Base-by-base conservation (phyloP, 2,888 invertebrate species). In the Sinodicranocentrus sp. region DNA sequence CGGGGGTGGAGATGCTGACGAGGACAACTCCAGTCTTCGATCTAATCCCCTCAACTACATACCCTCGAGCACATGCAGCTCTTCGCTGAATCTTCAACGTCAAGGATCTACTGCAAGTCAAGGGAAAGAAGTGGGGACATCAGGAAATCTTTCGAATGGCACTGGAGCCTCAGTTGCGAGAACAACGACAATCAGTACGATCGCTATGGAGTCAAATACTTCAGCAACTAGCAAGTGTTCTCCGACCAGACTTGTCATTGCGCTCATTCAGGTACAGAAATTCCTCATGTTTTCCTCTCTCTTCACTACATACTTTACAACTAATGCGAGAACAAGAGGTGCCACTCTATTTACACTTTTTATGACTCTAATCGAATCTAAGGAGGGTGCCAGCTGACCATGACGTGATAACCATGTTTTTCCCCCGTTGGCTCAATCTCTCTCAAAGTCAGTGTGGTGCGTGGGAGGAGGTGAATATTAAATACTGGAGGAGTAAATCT, bases 111-210 rank as follows among this genome's bases (percentile, higher is more conserved):
- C 28, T 63, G 78, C 70, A 0, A 79, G 78, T 33, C 77, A 77
- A 23, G 21, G 39, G 6, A 28, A 63, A 33, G 63, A 63, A 5
- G 57, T 48, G 39, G 54, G 33, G 5, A 33, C 21, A 28, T n/a
- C n/a, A n/a, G n/a, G n/a, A n/a, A n/a, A n/a, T n/a, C n/a, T n/a
- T n/a, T n/a, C n/a, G n/a, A n/a, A 33, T 57, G 17, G n/a, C 59
- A 19, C 39, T 21, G 68, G 1, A 33, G 33, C 33, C 10, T 10
- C 33, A 33, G 19, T 44, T 5, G 72, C 86, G 3, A 79, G 57
- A 67, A 94, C 95, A 76, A 96, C 96, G 83, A 96, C 96, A 89
- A 95, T 97, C 89, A 96, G 96, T 91, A 97, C 97, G 80, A 96
- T 97, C 88, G 97, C 96, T 65, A 95, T 97, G 85, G 95, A 96